phyloP scores from a whole-genome alignment of 2,888 invertebrate genomes.

The Temnothorax unifasciatus region DNA sequence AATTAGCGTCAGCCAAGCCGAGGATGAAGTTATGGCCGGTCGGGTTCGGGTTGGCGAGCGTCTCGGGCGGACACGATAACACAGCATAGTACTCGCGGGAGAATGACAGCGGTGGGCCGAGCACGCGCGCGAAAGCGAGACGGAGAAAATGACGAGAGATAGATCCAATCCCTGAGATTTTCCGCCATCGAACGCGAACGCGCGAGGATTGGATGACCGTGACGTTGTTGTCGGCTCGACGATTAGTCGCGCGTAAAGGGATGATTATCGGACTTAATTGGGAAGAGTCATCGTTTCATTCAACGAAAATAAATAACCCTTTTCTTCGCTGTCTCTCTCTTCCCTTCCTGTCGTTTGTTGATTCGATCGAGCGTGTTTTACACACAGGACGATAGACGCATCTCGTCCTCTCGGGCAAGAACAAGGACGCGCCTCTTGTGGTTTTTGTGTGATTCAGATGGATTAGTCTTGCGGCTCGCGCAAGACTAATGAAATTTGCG shows the following conservation, averaged over 20 bases:
- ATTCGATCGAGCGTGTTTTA: constrained; percentile 57
- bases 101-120: constrained; percentile 17
- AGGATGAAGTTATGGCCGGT: constrained; percentile 76
- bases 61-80: constrained; percentile 49
- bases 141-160: constrained; percentile 45
- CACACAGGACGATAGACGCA: not conserved
- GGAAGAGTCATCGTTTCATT: constrained; percentile 60
- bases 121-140: constrained; percentile 10
- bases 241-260: constrained; percentile 58
- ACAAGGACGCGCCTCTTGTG: constrained; percentile 34
- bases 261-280: constrained; percentile 60
- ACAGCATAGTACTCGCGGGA: constrained; percentile 52
- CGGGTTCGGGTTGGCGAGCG: constrained; percentile 62
- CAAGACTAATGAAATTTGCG: constrained; percentile 57
- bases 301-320: constrained; percentile 64
- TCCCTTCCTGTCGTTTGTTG: constrained; percentile 12
- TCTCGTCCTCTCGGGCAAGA: constrained; percentile 43
- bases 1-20: constrained; percentile 81
- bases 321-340: not conserved
- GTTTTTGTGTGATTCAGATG: constrained; percentile 64
- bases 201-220: constrained; percentile 22
- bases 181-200: constrained; percentile 58
- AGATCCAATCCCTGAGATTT: constrained; percentile 63
- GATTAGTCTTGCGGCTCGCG: constrained; percentile 21
- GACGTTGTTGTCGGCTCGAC: constrained; percentile 41